phyloP scores from a whole-genome alignment of 1,140 invertebrate species.

The Sycophila sp. region DNA sequence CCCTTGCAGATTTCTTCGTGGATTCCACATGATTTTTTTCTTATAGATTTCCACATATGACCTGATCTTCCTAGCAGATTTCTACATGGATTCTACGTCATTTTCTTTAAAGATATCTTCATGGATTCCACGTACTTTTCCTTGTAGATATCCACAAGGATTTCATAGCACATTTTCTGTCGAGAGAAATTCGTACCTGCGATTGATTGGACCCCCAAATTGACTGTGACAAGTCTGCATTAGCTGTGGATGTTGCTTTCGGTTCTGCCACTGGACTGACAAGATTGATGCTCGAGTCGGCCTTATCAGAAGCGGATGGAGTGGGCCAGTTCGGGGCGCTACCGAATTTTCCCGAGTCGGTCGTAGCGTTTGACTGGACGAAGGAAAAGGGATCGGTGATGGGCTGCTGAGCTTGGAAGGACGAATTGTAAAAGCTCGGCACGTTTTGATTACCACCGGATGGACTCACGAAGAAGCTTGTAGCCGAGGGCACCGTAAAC shows the following conservation, averaged over 20 bases:
- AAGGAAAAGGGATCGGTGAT: slow-evolving; percentile 18
- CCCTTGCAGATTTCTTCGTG: no score
- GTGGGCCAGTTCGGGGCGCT: not conserved
- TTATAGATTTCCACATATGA: no score
- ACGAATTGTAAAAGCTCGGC: slow-evolving; percentile 11
- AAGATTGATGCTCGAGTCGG: no score
- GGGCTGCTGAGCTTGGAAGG: not conserved
- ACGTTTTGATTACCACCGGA: not conserved
- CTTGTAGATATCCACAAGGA: not conserved
- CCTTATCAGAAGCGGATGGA: no score
- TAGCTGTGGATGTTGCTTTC: not conserved
- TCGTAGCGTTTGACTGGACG: not conserved
- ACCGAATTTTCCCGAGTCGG: not conserved
- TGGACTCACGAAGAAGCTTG: slow-evolving; percentile 1
- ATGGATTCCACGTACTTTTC: no score
- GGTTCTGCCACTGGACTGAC: no score
- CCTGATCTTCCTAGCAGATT: no score
- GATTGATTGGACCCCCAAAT: not conserved
- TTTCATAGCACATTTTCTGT: no score
- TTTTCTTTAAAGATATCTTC: no score
- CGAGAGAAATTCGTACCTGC: slow-evolving; percentile 1
- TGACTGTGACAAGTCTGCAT: not conserved
- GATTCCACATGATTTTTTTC: no score
- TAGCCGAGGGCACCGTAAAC: slow-evolving; percentile 1
- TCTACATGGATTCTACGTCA: no score